Evolutionary conservation across 2,888 invertebrate species (phyloP).

Genomic region (Agrochola lychnidis): DNA sequence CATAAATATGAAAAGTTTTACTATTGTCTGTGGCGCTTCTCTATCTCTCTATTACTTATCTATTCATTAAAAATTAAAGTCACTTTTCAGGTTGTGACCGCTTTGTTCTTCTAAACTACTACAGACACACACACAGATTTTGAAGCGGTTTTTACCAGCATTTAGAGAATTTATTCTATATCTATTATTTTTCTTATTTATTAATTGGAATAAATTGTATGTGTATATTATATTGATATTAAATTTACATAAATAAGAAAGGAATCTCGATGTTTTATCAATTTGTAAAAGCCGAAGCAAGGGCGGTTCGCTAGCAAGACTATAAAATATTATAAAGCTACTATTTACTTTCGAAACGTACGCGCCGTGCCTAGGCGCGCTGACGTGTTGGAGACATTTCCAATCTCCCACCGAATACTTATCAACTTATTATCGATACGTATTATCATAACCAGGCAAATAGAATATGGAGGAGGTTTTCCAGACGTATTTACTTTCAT

Average conservation of each 20-base stretch:
- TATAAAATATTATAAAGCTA: background rate
- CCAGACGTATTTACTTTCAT: constrained; percentile 62
- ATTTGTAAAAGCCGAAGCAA: background rate
- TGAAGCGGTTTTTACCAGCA: background rate
- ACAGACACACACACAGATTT: too few species aligned
- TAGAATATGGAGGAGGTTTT: constrained; percentile 54
- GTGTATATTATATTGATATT: background rate
- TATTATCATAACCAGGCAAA: constrained; percentile 58
- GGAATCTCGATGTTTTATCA: background rate
- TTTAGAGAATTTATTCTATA: background rate
- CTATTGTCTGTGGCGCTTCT: background rate
- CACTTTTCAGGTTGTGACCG: background rate
- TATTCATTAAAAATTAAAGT: background rate
- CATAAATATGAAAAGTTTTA: constrained; percentile 3
- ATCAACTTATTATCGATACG: constrained; percentile 56
- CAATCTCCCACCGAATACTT: constrained; percentile 49
- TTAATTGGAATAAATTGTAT: too few species aligned
- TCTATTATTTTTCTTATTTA: too few species aligned
- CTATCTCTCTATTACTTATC: background rate
- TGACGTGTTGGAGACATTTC: constrained; percentile 39
- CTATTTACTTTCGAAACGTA: constrained; percentile 12
- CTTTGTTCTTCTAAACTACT: background rate
- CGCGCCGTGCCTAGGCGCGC: background rate
- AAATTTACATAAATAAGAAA: background rate
- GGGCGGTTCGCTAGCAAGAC: background rate